Evolutionary conservation across 53 echinoderm and acorn worm genomes (phyloP).

Genomic region (Echinarachnius parma): DNA sequence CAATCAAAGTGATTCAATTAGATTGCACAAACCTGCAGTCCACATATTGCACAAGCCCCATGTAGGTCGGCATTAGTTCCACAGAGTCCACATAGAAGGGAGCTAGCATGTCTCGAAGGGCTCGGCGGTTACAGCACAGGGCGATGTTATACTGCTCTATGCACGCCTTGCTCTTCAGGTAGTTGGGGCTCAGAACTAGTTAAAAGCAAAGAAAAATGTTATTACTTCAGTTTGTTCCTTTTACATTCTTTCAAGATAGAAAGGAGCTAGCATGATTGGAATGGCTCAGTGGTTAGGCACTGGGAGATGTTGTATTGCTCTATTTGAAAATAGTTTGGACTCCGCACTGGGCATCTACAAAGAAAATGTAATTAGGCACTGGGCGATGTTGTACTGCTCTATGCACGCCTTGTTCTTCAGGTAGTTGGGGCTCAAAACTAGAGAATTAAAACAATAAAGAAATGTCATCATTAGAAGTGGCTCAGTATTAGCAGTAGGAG

Average conservation of each 20-base stretch:
- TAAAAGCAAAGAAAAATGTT: too few relatives aligned
- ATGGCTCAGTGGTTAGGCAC: constrained; percentile 51
- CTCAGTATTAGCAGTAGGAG: background rate
- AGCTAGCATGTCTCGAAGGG: constrained; percentile 68
- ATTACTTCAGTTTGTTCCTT: too few relatives aligned
- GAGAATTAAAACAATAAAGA: background rate
- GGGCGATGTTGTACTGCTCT: constrained; percentile 98
- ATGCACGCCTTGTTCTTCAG: constrained; percentile 72
- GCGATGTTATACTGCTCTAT: constrained; percentile 94
- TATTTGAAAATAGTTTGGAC: constrained; percentile 51
- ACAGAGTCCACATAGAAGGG: constrained; percentile 64
- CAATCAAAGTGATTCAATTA: too few relatives aligned
- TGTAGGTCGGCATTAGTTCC: constrained; percentile 66
- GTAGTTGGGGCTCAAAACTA: constrained; percentile 85
- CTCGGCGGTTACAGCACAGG: constrained; percentile 72
- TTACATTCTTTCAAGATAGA: constrained; percentile 62
- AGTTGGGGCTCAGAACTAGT: constrained; percentile 80
- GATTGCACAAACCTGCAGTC: constrained; percentile 78
- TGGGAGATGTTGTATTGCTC: constrained; percentile 72
- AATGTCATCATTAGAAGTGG: background rate
- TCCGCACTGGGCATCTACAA: constrained; percentile 64
- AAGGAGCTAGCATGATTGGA: constrained; percentile 58
- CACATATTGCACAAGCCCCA: constrained; percentile 75
- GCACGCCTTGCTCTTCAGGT: constrained; percentile 67
- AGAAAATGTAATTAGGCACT: too few relatives aligned